These are phyloP conservation scores for Pteronotus mesoamericanus DNA, from an alignment of 2,797 vertebrate species.

Conservation along the genomic window DNA sequence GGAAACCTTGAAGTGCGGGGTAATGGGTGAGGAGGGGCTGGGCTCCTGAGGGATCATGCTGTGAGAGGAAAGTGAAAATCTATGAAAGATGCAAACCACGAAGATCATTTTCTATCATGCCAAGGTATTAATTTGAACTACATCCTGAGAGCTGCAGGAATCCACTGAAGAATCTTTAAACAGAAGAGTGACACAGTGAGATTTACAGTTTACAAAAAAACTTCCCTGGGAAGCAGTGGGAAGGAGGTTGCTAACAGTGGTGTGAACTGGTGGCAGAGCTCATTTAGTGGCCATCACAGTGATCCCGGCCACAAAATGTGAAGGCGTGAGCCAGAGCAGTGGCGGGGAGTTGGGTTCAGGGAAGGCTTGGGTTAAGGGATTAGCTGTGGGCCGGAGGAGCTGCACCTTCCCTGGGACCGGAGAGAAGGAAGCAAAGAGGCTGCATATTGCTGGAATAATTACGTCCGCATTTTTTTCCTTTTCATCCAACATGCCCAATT, in stretches of 20 bases:
- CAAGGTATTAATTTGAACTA: background rate
- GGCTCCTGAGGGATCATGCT: background rate
- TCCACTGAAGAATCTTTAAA: background rate
- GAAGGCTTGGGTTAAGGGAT: background rate
- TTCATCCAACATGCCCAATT: background rate
- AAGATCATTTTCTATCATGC: background rate
- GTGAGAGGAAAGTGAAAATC: background rate
- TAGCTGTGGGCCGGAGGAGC: too few species aligned
- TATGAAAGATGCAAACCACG: background rate
- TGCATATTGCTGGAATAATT: background rate
- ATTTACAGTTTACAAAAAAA: background rate
- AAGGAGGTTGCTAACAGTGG: background rate
- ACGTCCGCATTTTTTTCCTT: background rate
- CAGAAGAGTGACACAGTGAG: background rate
- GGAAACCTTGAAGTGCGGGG: background rate
- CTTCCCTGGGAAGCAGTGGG: background rate
- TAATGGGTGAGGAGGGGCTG: background rate
- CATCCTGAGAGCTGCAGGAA: background rate
- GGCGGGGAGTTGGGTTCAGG: accelerated
- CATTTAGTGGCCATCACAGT: background rate
- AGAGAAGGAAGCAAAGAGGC: background rate
- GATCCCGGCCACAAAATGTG: background rate
- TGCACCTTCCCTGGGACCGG: background rate
- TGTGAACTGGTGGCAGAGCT: background rate
- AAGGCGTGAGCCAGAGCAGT: background rate